Base-by-base conservation (phyloP, 1,140 invertebrate species). In the Pissodes strobi region DNA sequence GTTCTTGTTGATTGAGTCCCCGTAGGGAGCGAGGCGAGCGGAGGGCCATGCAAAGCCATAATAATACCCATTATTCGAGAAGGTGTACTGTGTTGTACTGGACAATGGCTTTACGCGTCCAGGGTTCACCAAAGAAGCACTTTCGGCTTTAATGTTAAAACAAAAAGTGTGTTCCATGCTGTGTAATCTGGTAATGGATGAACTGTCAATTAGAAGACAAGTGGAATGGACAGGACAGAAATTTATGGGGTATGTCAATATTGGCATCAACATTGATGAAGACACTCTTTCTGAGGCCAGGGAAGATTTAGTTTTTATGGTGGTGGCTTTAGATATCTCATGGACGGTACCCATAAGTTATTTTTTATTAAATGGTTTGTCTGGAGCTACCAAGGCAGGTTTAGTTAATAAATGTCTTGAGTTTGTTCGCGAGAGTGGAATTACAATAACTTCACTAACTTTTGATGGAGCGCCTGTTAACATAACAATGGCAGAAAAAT, bases 281-380 rank as follows among this genome's bases (percentile, higher is more conserved):
- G 49, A 65, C 66, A 64, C 30, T 59, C 58, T 62, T 55, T 63
- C 60, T 38, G 57, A 60, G 64, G 75, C 76, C 0, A 74, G 13
- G 51, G 59, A 76, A 53, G 74, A 69, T 12, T 63, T 78, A 17
- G 67, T 72, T 10, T 79, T 78, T 48, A 69, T 77, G 68, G 30
- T 73, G 2, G 71, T 70, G 18, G 57, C 19, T 25, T 37, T 79
- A 8, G 77, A 77, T 67, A 61, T 43, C 12, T 27, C 18, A 6
- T 78, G 70, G 71, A 79, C 78, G 64, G 53, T 78, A 3, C 74
- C 75, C n/a, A 67, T 75, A n/a, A 70, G 61, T 1, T 77, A 78
- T 62, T 78, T 75, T 71, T 70, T 78, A n/a, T 72, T 73, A n/a
- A 18, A 67, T 38, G 49, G 52, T 30, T 49, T 76, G 13, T 62